Evolutionary conservation across 92 coral and sea anemone genomes (phyloP), one percentile per base, ranked within the genome.

Genomic region (Anthopleura xanthogrammica): DNA sequence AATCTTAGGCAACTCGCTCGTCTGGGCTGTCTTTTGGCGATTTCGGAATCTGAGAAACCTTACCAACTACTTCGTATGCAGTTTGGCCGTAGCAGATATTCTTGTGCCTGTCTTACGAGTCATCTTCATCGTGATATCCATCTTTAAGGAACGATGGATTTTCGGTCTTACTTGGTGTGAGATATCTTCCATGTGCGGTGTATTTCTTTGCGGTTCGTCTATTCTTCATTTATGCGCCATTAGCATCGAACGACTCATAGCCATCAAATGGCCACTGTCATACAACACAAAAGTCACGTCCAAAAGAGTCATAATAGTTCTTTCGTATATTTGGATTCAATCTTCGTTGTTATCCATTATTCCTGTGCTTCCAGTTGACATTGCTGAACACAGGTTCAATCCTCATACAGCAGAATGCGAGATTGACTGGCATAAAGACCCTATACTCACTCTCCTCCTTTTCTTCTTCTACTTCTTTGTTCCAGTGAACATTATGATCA

Each of bases 21-120:
- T 95, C 14, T 93, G 96, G 71, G 77, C 93, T 16, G 95, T 94
- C 6, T 86, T 94, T 82, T 90, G 96, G 93, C 86, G 94, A 86
- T 95, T 93, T 73, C 88, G 94, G 81, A 88, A 91, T 84, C 87
- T 95, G 12, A 77, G 98, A 52, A 90, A 62, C 88, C 62, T 95
- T 56, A 93, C 98, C 11, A 95, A 95, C 89, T 95, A 95, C 85
- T 90, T 95, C 29, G 94, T 95, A 36, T 91, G 95, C 79, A 92
- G 96, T 73, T 78, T 95, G 36, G 95, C 97, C 19, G 62, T 90
- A 6, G 98, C 98, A 0, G 98, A 95, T 71, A 68, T 93, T 22
- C 86, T 95, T 11, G 97, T 95, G 23, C 97, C 98, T 9, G 22
- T 90, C 20, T 87, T 95, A 24, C 87, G 98, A 20, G 98, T 90